A percentile compares a stretch with the other conserved stretches of the same genome.
Conservation (phyloP, 2,888 invertebrate species). For the Sturmia bella region DNA sequence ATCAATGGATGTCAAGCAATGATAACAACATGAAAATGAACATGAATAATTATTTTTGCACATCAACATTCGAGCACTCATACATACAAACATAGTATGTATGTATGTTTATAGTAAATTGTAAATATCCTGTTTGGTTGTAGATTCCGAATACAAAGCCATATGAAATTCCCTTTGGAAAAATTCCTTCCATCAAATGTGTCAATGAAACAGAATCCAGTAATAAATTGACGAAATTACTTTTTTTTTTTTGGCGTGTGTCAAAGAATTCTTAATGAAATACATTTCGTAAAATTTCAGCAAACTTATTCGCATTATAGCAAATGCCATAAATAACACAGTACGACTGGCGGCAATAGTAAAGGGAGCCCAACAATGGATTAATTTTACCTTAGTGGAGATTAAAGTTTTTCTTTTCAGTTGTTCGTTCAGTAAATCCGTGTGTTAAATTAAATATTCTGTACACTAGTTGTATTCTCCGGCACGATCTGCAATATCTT, state of each 20-base stretch:
- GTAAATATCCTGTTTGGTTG: background rate
- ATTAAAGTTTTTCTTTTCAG: too few relatives aligned
- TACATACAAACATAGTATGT: background rate
- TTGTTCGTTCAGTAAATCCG: too few relatives aligned
- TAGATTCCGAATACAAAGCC: background rate
- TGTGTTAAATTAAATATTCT: too few relatives aligned
- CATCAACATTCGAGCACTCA: background rate
- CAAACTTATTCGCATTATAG: constrained; percentile 4
- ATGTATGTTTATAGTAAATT: background rate
- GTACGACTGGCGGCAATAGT: background rate
- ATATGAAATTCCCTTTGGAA: constrained; percentile 40
- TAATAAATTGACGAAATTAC: constrained; percentile 27
- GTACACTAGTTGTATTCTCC: too few relatives aligned
- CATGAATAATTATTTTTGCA: constrained; percentile 51
- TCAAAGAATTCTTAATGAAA: constrained; percentile 26
- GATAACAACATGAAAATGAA: constrained; percentile 53
- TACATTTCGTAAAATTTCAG: background rate
- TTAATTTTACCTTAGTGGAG: background rate
- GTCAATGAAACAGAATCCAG: constrained; percentile 23
- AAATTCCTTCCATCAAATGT: constrained; percentile 36
- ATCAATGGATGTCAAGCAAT: constrained; percentile 52
- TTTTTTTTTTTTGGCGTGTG: background rate
- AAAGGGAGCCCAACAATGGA: background rate
- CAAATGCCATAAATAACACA: background rate
- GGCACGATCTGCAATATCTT: too few relatives aligned